Percentiles rank a stretch among this genome's conserved stretches.
Evolutionary conservation across 1,140 invertebrate genomes (phyloP).

Genomic region (Capitella teleta): DNA sequence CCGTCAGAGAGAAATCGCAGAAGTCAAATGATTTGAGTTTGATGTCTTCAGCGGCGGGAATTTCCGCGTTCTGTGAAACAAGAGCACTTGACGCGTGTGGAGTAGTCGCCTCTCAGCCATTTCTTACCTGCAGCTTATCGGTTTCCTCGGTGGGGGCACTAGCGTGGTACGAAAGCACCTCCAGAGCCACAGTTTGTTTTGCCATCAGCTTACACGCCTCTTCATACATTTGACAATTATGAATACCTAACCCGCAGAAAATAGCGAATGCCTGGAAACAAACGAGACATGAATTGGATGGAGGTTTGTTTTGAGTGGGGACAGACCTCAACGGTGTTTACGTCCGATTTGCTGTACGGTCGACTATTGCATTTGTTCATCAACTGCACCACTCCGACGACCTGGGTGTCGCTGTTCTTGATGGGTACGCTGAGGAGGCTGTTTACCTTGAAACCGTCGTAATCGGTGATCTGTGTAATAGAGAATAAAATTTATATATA

Average conservation of each 20-base stretch:
- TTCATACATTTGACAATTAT: constrained; percentile 93
- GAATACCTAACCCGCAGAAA: constrained; percentile 84
- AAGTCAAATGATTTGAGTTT: constrained; percentile 11
- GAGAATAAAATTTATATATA: not conserved
- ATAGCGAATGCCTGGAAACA: constrained; percentile 95
- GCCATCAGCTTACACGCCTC: constrained; percentile 60
- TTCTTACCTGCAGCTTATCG: constrained; percentile 45
- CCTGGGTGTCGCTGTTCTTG: constrained; percentile 29
- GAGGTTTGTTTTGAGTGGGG: not conserved
- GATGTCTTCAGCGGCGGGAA: constrained; percentile 7
- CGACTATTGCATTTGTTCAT: constrained; percentile 81
- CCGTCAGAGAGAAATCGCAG: constrained; percentile 46
- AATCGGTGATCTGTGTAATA: constrained; percentile 7
- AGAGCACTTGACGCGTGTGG: too few relatives aligned
- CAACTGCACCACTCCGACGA: constrained; percentile 88
- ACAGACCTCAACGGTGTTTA: constrained; percentile 50
- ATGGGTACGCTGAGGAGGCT: constrained; percentile 11
- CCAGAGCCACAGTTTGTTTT: constrained; percentile 83
- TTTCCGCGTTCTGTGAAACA: constrained; percentile 3
- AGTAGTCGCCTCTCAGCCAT: not conserved
- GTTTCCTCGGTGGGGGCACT: constrained; percentile 76
- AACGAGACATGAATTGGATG: not conserved
- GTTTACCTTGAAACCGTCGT: constrained; percentile 8
- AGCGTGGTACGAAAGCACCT: constrained; percentile 87
- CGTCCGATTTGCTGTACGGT: constrained; percentile 72